Percentiles rank a stretch among this genome's conserved stretches.
Conservation (phyloP, 1,140 invertebrate species). For the Penaeus vannamei region DNA sequence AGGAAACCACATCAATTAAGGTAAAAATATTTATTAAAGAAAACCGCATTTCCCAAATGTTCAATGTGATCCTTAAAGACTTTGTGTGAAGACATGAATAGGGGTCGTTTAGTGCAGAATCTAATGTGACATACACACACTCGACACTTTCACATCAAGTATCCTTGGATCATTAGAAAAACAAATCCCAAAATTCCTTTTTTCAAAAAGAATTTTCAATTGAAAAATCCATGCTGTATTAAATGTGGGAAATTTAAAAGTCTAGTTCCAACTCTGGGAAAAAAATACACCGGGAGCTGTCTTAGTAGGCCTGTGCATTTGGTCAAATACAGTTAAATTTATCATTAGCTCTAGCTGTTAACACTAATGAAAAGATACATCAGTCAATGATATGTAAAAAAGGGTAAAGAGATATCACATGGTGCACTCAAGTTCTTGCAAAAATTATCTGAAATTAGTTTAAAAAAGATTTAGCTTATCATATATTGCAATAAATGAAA, state of each 20-base stretch:
- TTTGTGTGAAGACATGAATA: slow-evolving; percentile 2
- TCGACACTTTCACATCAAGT: slow-evolving; percentile 2
- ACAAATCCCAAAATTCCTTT: slow-evolving; percentile 29
- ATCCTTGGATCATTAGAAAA: slow-evolving; percentile 30
- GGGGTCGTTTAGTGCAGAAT: background rate
- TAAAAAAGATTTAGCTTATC: too few species aligned
- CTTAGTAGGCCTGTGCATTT: too few species aligned
- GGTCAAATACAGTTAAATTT: too few species aligned
- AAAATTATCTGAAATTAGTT: too few species aligned
- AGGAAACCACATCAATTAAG: background rate
- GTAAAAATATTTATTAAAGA: background rate
- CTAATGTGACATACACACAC: background rate
- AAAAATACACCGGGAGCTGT: too few species aligned
- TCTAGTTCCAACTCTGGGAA: background rate
- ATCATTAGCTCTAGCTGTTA: too few species aligned
- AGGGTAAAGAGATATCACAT: too few species aligned
- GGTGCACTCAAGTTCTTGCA: too few species aligned
- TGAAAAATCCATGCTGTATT: background rate
- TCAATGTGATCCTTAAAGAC: slow-evolving; percentile 11
- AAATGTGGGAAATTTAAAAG: background rate
- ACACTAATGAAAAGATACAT: too few species aligned
- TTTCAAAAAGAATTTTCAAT: background rate
- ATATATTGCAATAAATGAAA: too few species aligned
- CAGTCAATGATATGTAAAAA: too few species aligned
- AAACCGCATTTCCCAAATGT: slow-evolving; percentile 11